Percentiles rank a stretch among this genome's conserved stretches.
Evolutionary conservation across 2,888 invertebrate genomes (phyloP).

Genomic region (Ennomos quercinarius): DNA sequence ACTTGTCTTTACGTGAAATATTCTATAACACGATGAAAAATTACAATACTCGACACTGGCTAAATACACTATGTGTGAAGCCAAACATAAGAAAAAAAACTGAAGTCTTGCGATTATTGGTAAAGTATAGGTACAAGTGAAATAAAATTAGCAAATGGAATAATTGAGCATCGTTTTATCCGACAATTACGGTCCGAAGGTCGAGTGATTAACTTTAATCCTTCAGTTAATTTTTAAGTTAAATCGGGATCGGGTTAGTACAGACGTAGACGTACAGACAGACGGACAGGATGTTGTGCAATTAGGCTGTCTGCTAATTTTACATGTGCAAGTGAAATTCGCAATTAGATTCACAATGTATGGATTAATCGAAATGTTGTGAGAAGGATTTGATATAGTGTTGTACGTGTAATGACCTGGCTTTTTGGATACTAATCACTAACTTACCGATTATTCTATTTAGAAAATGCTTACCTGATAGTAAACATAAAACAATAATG

Average conservation of each 20-base stretch:
- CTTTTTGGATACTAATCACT: background rate
- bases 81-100: too few species aligned
- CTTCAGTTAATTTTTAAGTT: conserved; percentile 12
- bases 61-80: too few species aligned
- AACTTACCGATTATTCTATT: too few species aligned
- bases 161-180: conserved; percentile 40
- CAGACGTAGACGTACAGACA: conserved; percentile 52
- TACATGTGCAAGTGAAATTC: conserved; percentile 57
- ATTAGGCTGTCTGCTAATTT: conserved; percentile 71
- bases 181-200: conserved; percentile 62
- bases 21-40: too few species aligned
- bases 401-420: background rate
- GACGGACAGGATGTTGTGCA: conserved; percentile 70
- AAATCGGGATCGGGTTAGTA: conserved; percentile 24
- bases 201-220: conserved; percentile 46
- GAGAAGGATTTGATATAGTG: conserved; percentile 3
- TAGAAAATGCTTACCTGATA: too few species aligned
- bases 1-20: too few species aligned
- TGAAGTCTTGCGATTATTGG: too few species aligned
- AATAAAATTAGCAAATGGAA: conserved; percentile 40
- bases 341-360: conserved; percentile 46
- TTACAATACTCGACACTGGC: too few species aligned
- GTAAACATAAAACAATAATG: too few species aligned
- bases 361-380: conserved; percentile 14
- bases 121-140: conserved; percentile 5